Percentiles rank a stretch among this genome's conserved stretches.
Evolutionary conservation across 2,888 invertebrate genomes (phyloP).

Genomic region (Siphlonurus alternatus): DNA sequence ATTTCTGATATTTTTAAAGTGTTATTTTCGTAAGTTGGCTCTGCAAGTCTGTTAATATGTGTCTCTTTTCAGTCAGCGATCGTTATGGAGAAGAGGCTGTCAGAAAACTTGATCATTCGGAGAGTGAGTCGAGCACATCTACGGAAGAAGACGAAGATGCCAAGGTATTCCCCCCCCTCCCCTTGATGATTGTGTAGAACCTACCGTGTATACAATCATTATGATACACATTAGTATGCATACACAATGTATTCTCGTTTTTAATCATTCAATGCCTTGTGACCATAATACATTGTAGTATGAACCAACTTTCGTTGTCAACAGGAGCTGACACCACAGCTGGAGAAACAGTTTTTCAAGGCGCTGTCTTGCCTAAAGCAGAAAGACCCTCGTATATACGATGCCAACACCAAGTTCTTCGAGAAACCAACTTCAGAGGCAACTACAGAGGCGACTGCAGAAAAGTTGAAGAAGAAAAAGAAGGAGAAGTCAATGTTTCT

Average conservation of each 20-base stretch:
- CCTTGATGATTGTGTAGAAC: slow-evolving; percentile 1
- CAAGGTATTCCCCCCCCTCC: slow-evolving; percentile 20
- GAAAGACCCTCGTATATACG: slow-evolving; percentile 79
- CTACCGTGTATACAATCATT: background rate
- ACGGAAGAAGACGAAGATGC: slow-evolving; percentile 49
- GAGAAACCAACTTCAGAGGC: slow-evolving; percentile 23
- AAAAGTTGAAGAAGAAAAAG: slow-evolving; percentile 22
- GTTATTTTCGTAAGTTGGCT: no score
- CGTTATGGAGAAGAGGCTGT: slow-evolving; percentile 46
- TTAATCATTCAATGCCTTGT: no score
- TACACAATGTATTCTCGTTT: slow-evolving; percentile 13
- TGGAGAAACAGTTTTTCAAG: slow-evolving; percentile 76
- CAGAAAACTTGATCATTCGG: slow-evolving; percentile 27
- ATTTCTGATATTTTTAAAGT: no score
- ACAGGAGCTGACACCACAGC: slow-evolving; percentile 41
- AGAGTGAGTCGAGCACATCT: slow-evolving; percentile 30
- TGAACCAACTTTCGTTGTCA: no score
- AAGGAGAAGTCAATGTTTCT: slow-evolving; percentile 43
- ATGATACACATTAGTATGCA: background rate
- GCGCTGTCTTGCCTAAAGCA: slow-evolving; percentile 71
- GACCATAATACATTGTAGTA: no score
- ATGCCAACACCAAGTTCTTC: slow-evolving; percentile 56
- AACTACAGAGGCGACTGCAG: slow-evolving; percentile 10
- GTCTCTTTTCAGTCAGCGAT: slow-evolving; percentile 46
- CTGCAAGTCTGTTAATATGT: no score